These are phyloP conservation scores for Diprion similis DNA, from an alignment of 1,140 invertebrate genomes.

Conservation along the genomic window DNA sequence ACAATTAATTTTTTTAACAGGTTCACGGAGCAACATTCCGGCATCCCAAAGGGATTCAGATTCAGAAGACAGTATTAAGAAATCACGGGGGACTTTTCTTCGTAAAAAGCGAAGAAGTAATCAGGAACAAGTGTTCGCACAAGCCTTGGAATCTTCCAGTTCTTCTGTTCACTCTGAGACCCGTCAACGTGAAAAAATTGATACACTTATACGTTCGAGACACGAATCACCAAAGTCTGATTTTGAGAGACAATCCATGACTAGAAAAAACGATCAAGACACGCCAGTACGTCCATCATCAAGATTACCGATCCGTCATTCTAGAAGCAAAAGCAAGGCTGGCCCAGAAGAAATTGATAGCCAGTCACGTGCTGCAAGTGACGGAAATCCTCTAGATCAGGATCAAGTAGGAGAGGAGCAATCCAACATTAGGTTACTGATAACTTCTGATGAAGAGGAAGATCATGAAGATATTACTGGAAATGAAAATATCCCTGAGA, in stretches of 20 bases:
- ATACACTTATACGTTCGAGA: background rate
- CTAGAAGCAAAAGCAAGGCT: background rate
- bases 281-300: background rate
- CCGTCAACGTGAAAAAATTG: background rate
- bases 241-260: background rate
- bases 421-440: too few relatives aligned
- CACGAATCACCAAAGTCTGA: background rate
- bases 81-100: background rate
- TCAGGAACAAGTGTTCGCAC: background rate
- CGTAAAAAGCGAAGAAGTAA: background rate
- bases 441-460: too few relatives aligned
- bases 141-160: background rate
- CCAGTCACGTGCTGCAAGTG: background rate
- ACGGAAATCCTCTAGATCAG: too few relatives aligned
- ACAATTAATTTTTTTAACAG: background rate
- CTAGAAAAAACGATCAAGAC: background rate
- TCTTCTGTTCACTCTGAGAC: background rate
- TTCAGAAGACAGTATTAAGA: background rate
- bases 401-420: too few relatives aligned
- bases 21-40: background rate
- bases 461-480: too few relatives aligned
- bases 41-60: background rate
- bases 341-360: background rate
- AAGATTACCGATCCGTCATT: background rate
- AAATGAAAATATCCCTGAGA: too few relatives aligned